Evolutionary conservation across 2,797 vertebrate genomes (phyloP), one percentile per base, ranked within the genome.

Genomic region (Sebastes hopkinsi): DNA sequence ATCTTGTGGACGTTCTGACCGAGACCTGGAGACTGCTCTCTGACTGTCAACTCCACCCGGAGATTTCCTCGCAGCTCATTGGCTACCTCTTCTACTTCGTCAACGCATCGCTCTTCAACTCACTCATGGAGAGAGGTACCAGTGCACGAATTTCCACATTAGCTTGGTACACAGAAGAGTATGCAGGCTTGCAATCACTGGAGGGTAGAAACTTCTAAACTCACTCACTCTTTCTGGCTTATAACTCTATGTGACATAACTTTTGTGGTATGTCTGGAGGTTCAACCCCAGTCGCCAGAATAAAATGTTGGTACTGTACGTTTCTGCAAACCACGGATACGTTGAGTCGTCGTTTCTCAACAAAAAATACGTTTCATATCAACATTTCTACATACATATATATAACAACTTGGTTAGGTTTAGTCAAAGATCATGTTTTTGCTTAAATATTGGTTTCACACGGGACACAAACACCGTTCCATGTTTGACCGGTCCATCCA

Each of bases 31-130:
- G 65, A 5, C 89, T 96, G 0, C 87, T 96, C 38, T 86, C 67
- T 2, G 89, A 88, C 72, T 94, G 91, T 65, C 94, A 93, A 73
- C 88, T 96, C 67, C 96, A 96, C 69, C 88, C 88, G 0, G 95
- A 96, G 52, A 93, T 97, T 62, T 93, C 89, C 25, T 90, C 93
- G 0, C 96, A 97, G 88, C 94, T 97, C 64, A 84, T 96, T 8
- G 93, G 94, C 64, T 97, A 96, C 87, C 91, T 97, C 74, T 95
- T 96, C 93, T 97, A 96, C 90, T 97, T 97, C 88, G 92, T 95
- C 92, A 96, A 96, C 1, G 95, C 96, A 5, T 96, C 96, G 1
- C 95, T 96, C 72, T 95, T 96, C 94, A 97, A 97, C 87, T 90
- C 92, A 1, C 93, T 97, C 59, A 96, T 97, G 96, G 96, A 97